These are phyloP conservation scores for Coilia nasus DNA, from an alignment of 2,797 vertebrate species.

Conservation along the genomic window DNA sequence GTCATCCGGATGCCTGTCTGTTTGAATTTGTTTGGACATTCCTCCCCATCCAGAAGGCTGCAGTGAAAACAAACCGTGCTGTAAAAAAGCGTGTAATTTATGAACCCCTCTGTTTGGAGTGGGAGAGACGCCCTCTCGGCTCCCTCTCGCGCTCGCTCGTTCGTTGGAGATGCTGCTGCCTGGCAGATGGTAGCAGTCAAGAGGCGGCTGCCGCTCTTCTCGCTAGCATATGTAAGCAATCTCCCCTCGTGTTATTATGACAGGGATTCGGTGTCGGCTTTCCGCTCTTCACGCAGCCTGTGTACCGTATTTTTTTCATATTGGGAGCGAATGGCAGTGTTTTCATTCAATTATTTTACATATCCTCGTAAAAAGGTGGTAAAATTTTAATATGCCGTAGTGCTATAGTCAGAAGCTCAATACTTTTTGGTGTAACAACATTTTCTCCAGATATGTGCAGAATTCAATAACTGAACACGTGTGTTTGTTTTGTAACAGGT, in stretches of 20 bases:
- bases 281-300: background rate
- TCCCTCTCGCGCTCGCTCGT: background rate
- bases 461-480: background rate
- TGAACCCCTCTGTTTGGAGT: conserved; percentile 17
- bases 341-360: conserved; percentile 16
- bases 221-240: background rate
- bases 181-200: conserved; percentile 20
- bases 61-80: conserved; percentile 18
- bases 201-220: background rate
- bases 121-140: background rate
- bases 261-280: background rate
- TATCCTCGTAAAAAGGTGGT: background rate
- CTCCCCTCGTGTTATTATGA: conserved; percentile 8
- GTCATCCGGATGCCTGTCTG: conserved; percentile 23
- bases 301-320: background rate
- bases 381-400: background rate
- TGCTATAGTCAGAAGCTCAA: background rate
- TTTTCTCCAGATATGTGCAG: conserved; percentile 13
- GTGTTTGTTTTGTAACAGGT: background rate
- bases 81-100: conserved; percentile 24
- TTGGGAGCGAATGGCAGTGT: background rate
- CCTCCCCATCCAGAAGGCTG: conserved; percentile 24
- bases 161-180: background rate
- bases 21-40: conserved; percentile 26
- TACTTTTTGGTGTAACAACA: background rate